Percentiles rank a stretch among this genome's conserved stretches.
phyloP scores from a whole-genome alignment of 2,888 invertebrate genomes.

The Alentia gelatinosa region DNA sequence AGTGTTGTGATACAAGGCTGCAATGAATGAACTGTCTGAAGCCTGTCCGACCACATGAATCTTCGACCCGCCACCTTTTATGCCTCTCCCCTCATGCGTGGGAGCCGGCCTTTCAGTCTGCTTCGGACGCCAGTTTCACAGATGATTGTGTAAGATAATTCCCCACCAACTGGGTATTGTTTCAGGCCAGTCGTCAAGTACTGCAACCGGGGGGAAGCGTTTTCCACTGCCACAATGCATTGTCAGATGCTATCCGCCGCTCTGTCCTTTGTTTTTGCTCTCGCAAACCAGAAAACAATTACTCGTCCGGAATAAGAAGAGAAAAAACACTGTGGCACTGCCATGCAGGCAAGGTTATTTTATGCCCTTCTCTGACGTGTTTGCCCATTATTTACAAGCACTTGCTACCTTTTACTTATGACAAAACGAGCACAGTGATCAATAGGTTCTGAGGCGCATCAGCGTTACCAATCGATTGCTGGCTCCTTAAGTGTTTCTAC shows the following conservation, averaged over 20 bases:
- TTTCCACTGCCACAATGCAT: not conserved
- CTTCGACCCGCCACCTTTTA: not conserved
- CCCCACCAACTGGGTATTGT: not conserved
- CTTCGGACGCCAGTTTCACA: slow-evolving; percentile 17
- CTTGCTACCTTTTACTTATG: slow-evolving; percentile 35
- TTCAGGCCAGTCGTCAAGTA: not conserved
- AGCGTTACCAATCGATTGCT: not conserved
- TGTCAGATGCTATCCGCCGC: not conserved
- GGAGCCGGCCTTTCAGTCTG: not conserved
- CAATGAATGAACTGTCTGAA: slow-evolving; percentile 9
- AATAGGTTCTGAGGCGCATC: slow-evolving; percentile 5
- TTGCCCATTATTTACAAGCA: slow-evolving; percentile 36
- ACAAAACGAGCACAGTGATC: not conserved
- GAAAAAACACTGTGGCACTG: not conserved
- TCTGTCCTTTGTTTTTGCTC: not conserved
- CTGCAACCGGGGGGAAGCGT: not conserved
- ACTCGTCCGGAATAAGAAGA: not conserved
- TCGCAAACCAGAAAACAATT: not conserved
- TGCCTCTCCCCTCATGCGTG: not conserved
- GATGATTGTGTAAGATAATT: slow-evolving; percentile 26
- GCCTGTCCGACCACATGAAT: slow-evolving; percentile 3
- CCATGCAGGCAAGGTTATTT: not conserved
- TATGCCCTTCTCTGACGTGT: not conserved
- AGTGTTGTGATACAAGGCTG: not conserved
- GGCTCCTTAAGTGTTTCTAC: slow-evolving; percentile 32